A percentile compares a stretch with the other conserved stretches of the same genome.
Conservation (phyloP, 1,140 invertebrate genomes). For the Trachymyrmex septentrionalis region DNA sequence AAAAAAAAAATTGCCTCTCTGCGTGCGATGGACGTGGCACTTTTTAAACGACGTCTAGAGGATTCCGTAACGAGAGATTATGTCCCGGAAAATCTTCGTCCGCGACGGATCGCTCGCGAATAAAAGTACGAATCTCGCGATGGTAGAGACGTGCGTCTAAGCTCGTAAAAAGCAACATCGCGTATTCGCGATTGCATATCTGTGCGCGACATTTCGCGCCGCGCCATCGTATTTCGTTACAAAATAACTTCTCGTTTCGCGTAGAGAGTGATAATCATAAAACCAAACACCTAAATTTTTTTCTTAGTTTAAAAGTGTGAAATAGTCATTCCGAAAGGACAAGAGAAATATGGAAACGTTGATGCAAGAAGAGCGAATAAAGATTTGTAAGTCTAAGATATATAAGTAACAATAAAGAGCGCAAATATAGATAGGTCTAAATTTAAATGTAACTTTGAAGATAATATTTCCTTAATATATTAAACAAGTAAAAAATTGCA, state of each 20-base stretch:
- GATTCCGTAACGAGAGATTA: constrained; percentile 36
- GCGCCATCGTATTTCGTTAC: constrained; percentile 60
- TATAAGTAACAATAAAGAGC: neutral
- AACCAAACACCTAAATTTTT: constrained; percentile 51
- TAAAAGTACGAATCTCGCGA: constrained; percentile 41
- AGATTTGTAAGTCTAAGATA: neutral
- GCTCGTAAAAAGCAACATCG: constrained; percentile 67
- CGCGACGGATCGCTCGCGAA: constrained; percentile 36
- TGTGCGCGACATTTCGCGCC: constrained; percentile 50
- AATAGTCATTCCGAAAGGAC: neutral
- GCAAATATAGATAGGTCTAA: neutral
- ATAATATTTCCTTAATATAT: neutral
- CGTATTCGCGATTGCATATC: constrained; percentile 57
- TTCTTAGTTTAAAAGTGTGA: constrained; percentile 22
- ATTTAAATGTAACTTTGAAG: neutral
- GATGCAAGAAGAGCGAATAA: neutral
- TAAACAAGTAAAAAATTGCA: neutral
- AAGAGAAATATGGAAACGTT: neutral
- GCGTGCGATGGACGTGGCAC: neutral
- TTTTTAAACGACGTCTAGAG: neutral
- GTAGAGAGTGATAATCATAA: constrained; percentile 67
- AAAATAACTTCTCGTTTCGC: constrained; percentile 48
- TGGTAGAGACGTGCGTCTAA: constrained; percentile 12
- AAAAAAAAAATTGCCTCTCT: constrained; percentile 3
- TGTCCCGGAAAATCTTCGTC: constrained; percentile 45